A percentile compares a stretch with the other conserved stretches of the same genome.
These are phyloP conservation scores for Glossosoma conforme DNA, from an alignment of 1,140 invertebrate genomes.

Conservation along the genomic window DNA sequence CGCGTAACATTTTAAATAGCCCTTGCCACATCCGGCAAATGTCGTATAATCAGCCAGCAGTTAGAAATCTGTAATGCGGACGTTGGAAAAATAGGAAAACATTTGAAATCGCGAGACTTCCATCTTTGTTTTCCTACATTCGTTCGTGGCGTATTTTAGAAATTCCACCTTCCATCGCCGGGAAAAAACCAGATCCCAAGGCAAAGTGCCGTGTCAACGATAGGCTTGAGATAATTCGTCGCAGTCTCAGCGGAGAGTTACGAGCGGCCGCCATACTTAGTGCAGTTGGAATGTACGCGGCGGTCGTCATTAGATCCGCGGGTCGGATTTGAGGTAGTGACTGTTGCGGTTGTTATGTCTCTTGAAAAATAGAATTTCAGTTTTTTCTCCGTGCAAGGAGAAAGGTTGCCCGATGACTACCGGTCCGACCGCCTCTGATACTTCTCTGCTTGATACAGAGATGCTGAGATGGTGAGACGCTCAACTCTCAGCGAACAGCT, in stretches of 20 bases:
- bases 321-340: no score
- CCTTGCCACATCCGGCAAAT: no score
- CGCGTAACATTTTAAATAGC: no score
- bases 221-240: no score
- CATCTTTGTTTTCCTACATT: constrained; percentile 8
- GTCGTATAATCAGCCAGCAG: no score
- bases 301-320: background rate
- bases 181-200: constrained; percentile 14
- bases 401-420: background rate
- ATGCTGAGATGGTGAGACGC: no score
- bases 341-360: background rate
- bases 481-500: no score
- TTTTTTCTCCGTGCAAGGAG: constrained; percentile 1
- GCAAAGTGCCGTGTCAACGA: background rate
- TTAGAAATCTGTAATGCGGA: constrained; percentile 3
- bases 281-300: background rate
- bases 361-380: constrained; percentile 1
- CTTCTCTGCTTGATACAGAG: no score
- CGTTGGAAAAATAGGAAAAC: constrained; percentile 12
- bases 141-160: constrained; percentile 10
- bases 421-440: constrained; percentile 1
- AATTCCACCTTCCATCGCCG: constrained; percentile 10
- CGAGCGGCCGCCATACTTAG: background rate
- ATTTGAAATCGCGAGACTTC: constrained; percentile 8
- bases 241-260: background rate